These are phyloP conservation scores for Bathynomus jamesi DNA, from an alignment of 1,140 invertebrate genomes.

Conservation along the genomic window DNA sequence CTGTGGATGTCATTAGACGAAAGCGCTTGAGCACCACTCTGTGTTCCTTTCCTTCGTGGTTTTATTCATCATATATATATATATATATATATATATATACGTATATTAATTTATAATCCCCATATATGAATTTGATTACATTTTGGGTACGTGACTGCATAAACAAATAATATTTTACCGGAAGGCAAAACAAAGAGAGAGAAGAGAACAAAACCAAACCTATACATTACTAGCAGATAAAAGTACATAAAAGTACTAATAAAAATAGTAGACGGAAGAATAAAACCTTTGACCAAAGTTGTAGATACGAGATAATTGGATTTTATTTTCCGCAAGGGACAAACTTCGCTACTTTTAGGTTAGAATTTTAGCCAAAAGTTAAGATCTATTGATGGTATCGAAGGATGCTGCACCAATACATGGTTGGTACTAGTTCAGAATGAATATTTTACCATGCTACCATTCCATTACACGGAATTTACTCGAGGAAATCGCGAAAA, in stretches of 20 bases:
- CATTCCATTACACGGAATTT: too few relatives aligned
- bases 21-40: too few relatives aligned
- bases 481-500: too few relatives aligned
- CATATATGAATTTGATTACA: too few relatives aligned
- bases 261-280: neutral
- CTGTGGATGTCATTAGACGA: too few relatives aligned
- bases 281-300: neutral
- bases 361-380: neutral
- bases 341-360: neutral
- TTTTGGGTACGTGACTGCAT: too few relatives aligned
- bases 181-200: neutral
- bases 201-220: neutral
- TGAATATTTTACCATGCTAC: too few relatives aligned
- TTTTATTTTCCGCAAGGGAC: neutral
- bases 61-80: neutral
- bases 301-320: neutral
- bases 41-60: too few relatives aligned
- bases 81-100: slow-evolving; percentile 1
- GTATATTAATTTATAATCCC: neutral
- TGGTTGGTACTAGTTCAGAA: too few relatives aligned
- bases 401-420: too few relatives aligned
- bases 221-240: neutral
- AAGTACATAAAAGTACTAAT: neutral
- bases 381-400: neutral
- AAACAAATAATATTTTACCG: too few relatives aligned